A percentile compares a stretch with the other conserved stretches of the same genome.
phyloP scores from a whole-genome alignment of 2,797 vertebrate species.

The Apogon talboti region DNA sequence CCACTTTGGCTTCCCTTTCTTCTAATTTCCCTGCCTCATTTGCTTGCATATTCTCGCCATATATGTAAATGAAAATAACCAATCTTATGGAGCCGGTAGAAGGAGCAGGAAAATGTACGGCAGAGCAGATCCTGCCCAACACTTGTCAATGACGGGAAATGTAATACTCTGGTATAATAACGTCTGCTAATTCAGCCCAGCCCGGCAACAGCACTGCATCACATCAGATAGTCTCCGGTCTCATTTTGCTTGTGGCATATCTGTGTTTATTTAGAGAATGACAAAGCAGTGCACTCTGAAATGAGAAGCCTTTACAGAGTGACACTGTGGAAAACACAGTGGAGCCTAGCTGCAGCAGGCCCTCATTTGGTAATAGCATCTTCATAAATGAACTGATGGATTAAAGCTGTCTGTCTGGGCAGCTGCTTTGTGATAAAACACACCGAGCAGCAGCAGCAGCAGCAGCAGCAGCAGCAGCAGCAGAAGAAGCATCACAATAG shows the following conservation, averaged over 20 bases:
- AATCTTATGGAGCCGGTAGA: slow-evolving; percentile 46
- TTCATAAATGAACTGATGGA: slow-evolving; percentile 61
- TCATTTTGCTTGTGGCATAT: slow-evolving; percentile 17
- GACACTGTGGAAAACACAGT: slow-evolving; percentile 24
- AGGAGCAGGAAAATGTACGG: slow-evolving; percentile 34
- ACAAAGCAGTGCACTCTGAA: slow-evolving; percentile 20
- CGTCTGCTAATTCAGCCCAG: slow-evolving; percentile 26
- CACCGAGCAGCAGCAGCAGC: too few species aligned
- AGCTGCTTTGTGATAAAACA: slow-evolving; percentile 46
- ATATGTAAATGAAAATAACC: slow-evolving; percentile 72
- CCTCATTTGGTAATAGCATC: slow-evolving; percentile 49
- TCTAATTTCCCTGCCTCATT: slow-evolving; percentile 71
- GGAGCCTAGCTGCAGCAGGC: slow-evolving; percentile 22
- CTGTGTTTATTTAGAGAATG: slow-evolving; percentile 29
- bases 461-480: slow-evolving; percentile 13
- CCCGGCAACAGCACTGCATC: neutral
- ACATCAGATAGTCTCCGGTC: slow-evolving; percentile 24
- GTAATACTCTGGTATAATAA: slow-evolving; percentile 21
- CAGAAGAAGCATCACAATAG: slow-evolving; percentile 22
- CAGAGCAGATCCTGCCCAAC: slow-evolving; percentile 24
- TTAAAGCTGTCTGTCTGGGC: slow-evolving; percentile 50
- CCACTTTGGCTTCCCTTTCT: slow-evolving; percentile 74
- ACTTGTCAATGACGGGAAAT: slow-evolving; percentile 22
- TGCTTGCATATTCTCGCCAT: slow-evolving; percentile 61
- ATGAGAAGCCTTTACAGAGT: slow-evolving; percentile 29